Base-by-base conservation (phyloP, 2,888 invertebrate genomes). In the Philereme vetulata region DNA sequence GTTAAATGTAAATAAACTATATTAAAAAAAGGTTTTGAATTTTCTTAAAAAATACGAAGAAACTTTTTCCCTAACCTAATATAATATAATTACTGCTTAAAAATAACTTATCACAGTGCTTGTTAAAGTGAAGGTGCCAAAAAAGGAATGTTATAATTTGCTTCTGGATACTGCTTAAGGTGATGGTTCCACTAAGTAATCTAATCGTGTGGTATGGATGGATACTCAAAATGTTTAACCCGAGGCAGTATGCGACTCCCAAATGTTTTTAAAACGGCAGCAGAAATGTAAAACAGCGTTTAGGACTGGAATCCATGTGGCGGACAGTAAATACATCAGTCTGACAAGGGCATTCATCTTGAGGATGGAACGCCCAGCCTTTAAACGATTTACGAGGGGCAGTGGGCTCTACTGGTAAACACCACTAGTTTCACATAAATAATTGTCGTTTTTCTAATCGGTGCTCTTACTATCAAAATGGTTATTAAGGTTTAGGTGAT, bases 321-420 rank as follows among this genome's bases (percentile, higher is more conserved):
- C 82, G 81, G 86, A 82, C 85, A 85, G 88, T 88, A 87, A 85
- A 90, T 90, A 90, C 86, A 88, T 90, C 88, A 88, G 85, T 48
- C 82, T 77, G 88, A 86, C 86, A 84, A 82, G 86, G 81, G 82
- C 87, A 91, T 91, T 84, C 85, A 86, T 91, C 90, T 89, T 85
- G 78, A 86, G 85, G 38, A 38, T 38, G 38, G 85, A 83, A 85
- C 87, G 88, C 87, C 88, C 84, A 87, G 85, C 88, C 90, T 88
- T 89, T 88, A 88, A 87, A 86, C 87, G 91, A 91, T 91, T 91
- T 90, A 91, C 87, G 90, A 88, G 83, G 86, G 86, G 80, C 80
- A 78, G 76, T 82, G 81, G 77, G 78, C 80, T 80, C 76, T 72
- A 72, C 76, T 80, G 78, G 85, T 85, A 82, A 82, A 82, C 82